A percentile compares a stretch with the other conserved stretches of the same genome.
phyloP scores from a whole-genome alignment of 2,113 vertebrate genomes.

The Donacobius atricapilla region DNA sequence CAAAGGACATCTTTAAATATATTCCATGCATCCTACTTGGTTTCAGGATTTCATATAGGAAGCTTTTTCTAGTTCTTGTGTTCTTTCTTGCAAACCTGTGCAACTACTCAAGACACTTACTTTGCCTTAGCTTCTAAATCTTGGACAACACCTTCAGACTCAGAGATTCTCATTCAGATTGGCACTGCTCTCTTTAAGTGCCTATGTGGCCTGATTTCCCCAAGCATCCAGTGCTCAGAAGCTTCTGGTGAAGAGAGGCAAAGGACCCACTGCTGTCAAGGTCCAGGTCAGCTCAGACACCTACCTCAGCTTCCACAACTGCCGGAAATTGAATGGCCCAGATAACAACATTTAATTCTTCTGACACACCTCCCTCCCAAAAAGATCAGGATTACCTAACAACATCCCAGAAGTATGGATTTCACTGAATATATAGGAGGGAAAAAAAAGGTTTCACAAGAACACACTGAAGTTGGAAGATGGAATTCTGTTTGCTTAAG shows the following conservation, averaged over 20 bases:
- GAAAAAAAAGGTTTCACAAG: not conserved
- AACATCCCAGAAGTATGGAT: not conserved
- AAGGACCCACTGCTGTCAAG: not conserved
- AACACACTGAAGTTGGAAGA: not conserved
- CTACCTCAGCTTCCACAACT: not conserved
- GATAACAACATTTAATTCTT: not conserved
- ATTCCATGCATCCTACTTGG: not conserved
- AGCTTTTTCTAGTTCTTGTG: not conserved
- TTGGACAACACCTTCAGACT: not conserved
- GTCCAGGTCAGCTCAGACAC: not conserved
- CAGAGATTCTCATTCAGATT: not conserved
- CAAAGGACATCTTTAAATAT: not conserved
- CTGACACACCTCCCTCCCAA: not conserved
- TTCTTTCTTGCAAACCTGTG: not conserved
- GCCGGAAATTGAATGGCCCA: not conserved
- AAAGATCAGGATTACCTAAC: not conserved
- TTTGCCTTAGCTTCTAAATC: not conserved
- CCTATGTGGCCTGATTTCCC: not conserved
- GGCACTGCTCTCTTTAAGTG: not conserved
- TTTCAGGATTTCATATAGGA: not conserved
- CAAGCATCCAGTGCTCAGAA: not conserved
- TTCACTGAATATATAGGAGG: not conserved
- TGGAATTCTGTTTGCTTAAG: not conserved
- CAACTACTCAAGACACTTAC: not conserved
- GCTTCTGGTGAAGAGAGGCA: not conserved